Evolutionary conservation across 1,140 invertebrate genomes (phyloP), one percentile per base, ranked within the genome.

Genomic region (Amyelois transitella): DNA sequence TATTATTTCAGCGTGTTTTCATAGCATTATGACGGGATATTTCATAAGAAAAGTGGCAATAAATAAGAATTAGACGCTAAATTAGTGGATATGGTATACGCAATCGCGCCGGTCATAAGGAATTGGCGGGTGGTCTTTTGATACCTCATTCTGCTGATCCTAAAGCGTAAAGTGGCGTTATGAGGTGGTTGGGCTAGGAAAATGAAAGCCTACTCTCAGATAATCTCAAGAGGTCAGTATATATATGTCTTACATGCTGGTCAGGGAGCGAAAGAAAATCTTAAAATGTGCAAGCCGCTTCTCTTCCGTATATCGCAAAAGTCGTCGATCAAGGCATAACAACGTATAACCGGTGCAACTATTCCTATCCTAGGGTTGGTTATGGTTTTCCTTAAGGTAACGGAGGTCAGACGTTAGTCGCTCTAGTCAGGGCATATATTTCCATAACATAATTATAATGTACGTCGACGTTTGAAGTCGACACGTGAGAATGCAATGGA

Each of bases 81-180:
- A 78, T 78, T 77, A 74, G 71, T 57, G 62, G 71, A 62, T 75
- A 55, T 64, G 74, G 53, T 75, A 77, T 75, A 66, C 32, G 70
- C 72, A 78, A 75, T 78, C 52, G 64, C 24, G 65, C 32, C 21
- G 56, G 55, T 55, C 51, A 56, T 61, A 62, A 65, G 55, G 50
- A 21, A 53, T 22, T 63, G 47, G 66, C 58, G 62, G 65, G 72
- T 32, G 69, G 60, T 60, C 60, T 58, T 55, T 53, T 51, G 28
- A 24, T 14, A 51, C 10, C 52, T 62, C 49, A 55, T 59, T 48
- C 53, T 48, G 22, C 38, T 62, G 55, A 64, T 64, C 65, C 55
- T 19, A 22, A 19, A 49, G 21, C 62, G 60, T 70, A 66, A 72
- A 68, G 32, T 51, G 62, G 43, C 53, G 53, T 67, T 67, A 66